These are phyloP conservation scores for Etheostoma cragini DNA, from an alignment of 2,113 vertebrate genomes.

Conservation along the genomic window DNA sequence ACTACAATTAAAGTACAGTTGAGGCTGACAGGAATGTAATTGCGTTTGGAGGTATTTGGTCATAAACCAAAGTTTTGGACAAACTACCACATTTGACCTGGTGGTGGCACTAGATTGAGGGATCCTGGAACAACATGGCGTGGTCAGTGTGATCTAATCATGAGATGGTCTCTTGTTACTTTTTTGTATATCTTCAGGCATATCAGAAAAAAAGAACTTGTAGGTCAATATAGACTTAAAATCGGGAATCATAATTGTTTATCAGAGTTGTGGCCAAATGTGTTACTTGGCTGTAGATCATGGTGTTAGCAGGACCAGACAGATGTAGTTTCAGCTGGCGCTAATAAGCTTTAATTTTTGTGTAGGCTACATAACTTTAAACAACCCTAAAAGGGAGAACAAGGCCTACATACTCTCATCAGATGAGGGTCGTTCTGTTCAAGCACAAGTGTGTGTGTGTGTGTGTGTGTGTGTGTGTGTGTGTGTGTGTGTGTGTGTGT, in stretches of 20 bases:
- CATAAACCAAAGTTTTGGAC: too few species aligned
- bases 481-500: slow-evolving; percentile 41
- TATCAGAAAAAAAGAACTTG: not conserved
- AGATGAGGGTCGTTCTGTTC: slow-evolving; percentile 31
- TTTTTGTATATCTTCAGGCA: slow-evolving; percentile 12
- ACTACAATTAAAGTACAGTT: not conserved
- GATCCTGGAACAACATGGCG: too few species aligned
- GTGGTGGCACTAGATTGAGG: not conserved
- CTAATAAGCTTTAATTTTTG: not conserved
- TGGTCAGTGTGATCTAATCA: too few species aligned
- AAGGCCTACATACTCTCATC: slow-evolving; percentile 46
- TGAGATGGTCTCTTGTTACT: not conserved
- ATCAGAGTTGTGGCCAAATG: not conserved
- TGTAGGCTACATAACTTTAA: slow-evolving; percentile 41
- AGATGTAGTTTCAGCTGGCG: not conserved
- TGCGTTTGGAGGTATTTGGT: not conserved
- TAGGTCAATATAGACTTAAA: not conserved
- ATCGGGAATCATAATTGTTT: too few species aligned
- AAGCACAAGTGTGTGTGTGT: slow-evolving; percentile 34
- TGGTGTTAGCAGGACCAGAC: not conserved
- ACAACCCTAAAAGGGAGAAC: slow-evolving; percentile 45
- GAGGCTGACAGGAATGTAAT: not conserved
- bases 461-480: slow-evolving; percentile 35
- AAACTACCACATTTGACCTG: not conserved
- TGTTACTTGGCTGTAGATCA: not conserved